phyloP scores from a whole-genome alignment of 2,888 invertebrate genomes.

The Drosophila peninsularis region DNA sequence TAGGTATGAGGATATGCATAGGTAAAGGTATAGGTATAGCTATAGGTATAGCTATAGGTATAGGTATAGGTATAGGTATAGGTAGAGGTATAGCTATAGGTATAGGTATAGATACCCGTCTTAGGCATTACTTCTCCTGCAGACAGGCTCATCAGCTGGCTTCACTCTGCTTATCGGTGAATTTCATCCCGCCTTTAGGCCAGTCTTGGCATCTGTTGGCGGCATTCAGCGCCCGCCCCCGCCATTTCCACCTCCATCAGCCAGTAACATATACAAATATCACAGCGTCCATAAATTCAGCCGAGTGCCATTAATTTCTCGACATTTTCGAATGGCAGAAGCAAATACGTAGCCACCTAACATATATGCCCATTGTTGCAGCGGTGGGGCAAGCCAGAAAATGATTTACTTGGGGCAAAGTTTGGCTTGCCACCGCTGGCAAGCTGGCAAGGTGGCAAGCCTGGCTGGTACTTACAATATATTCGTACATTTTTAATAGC shows the following conservation, averaged over 20 bases:
- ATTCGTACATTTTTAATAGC: constrained; percentile 70
- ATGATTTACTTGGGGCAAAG: constrained; percentile 70
- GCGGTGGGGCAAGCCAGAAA: not conserved
- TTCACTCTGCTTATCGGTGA: too few species aligned
- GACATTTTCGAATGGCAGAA: constrained; percentile 63
- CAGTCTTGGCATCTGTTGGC: constrained; percentile 17
- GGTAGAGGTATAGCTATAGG: too few species aligned
- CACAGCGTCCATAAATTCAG: constrained; percentile 65
- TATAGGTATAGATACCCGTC: too few species aligned
- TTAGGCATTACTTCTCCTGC: too few species aligned
- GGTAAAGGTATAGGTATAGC: too few species aligned
- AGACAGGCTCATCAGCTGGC: too few species aligned
- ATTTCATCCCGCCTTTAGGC: not conserved
- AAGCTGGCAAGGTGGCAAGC: too few species aligned
- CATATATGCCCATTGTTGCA: constrained; percentile 44
- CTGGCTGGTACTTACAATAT: constrained; percentile 23
- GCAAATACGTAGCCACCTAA: constrained; percentile 23
- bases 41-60: too few species aligned
- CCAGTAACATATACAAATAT: constrained; percentile 49
- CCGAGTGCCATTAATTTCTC: constrained; percentile 72
- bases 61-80: too few species aligned
- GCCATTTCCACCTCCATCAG: too few species aligned
- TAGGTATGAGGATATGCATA: too few species aligned
- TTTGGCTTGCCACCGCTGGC: constrained; percentile 13
- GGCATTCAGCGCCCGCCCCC: constrained; percentile 24